These are phyloP conservation scores for Thereuonema tuberculata DNA, from an alignment of 1,140 invertebrate genomes.

Conservation along the genomic window DNA sequence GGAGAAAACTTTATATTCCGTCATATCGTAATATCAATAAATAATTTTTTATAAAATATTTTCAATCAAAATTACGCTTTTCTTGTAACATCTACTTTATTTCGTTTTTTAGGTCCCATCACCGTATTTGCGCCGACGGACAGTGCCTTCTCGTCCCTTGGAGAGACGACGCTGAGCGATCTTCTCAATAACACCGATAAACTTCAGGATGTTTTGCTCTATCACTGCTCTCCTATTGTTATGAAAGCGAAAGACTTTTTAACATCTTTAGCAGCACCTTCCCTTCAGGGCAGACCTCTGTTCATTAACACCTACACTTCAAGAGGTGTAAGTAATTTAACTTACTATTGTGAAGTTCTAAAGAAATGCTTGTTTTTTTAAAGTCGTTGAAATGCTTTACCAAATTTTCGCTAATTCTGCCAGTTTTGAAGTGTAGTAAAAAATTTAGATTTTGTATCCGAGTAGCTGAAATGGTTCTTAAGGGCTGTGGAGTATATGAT, in stretches of 20 bases:
- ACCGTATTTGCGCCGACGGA: background rate
- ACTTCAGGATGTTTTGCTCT: background rate
- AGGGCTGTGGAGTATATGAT: no score
- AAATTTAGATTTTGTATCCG: background rate
- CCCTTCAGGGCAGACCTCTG: background rate
- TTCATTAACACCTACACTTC: background rate
- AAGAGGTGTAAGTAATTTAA: background rate
- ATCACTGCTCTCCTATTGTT: background rate
- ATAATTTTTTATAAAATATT: no score
- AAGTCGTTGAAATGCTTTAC: background rate
- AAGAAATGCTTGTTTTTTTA: background rate
- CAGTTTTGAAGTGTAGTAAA: background rate
- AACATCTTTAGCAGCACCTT: background rate
- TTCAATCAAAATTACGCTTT: no score
- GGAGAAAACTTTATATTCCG: no score
- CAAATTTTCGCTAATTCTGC: background rate
- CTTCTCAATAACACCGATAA: background rate
- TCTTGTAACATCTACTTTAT: no score
- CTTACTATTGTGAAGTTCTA: background rate
- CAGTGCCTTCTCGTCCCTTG: background rate
- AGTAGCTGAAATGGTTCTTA: no score
- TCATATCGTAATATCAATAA: no score
- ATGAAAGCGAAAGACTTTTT: background rate
- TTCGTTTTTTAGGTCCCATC: background rate
- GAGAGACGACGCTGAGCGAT: background rate